A percentile compares a stretch with the other conserved stretches of the same genome.
phyloP scores from a whole-genome alignment of 2,888 invertebrate genomes.

The Nemurella pictetii region DNA sequence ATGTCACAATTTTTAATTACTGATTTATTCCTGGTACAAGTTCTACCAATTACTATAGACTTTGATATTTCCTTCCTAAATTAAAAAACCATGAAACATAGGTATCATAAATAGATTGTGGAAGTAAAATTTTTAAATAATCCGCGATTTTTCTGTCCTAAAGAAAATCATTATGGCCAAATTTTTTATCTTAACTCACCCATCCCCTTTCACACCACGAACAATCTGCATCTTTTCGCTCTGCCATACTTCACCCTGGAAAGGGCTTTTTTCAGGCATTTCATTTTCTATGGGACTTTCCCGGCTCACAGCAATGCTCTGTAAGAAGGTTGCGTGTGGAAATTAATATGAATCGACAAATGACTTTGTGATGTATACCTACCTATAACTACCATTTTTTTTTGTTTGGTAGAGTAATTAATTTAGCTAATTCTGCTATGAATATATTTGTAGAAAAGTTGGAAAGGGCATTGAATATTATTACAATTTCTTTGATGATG shows the following conservation, averaged over 20 bases:
- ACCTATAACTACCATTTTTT: too few species aligned
- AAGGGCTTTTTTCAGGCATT: constrained; percentile 26
- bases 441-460: not conserved
- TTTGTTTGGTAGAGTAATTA: not conserved
- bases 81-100: too few species aligned
- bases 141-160: too few species aligned
- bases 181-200: too few species aligned
- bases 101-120: too few species aligned
- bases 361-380: not conserved
- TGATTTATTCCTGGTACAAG: not conserved
- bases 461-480: not conserved
- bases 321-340: not conserved
- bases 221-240: constrained; percentile 3
- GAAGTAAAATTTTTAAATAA: too few species aligned
- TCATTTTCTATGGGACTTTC: not conserved
- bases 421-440: not conserved
- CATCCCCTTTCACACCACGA: constrained; percentile 6
- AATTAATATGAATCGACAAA: not conserved
- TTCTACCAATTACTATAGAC: not conserved
- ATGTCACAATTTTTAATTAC: too few species aligned
- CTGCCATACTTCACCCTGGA: constrained; percentile 34
- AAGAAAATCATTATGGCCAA: too few species aligned
- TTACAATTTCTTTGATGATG: constrained; percentile 36
- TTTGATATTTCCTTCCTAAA: not conserved
- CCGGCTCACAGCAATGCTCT: not conserved